A percentile compares a stretch with the other conserved stretches of the same genome.
These are phyloP conservation scores for Platerodrilus igneus DNA, from an alignment of 2,888 invertebrate genomes.

Conservation along the genomic window DNA sequence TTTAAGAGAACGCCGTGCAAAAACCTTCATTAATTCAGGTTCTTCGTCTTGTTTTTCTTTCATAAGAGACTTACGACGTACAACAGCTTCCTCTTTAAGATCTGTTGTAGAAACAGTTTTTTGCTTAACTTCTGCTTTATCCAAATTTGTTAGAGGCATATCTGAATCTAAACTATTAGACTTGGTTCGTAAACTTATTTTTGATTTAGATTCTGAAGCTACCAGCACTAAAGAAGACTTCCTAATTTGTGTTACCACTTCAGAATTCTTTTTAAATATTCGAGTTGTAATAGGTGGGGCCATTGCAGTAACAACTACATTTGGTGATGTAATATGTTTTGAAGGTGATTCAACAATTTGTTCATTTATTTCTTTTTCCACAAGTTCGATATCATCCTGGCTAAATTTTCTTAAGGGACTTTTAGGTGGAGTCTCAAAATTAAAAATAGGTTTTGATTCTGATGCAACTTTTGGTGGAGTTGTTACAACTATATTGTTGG, in stretches of 20 bases:
- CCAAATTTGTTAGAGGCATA: constrained; percentile 37
- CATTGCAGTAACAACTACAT: constrained; percentile 29
- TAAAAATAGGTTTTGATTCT: constrained; percentile 35
- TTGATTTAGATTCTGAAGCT: constrained; percentile 34
- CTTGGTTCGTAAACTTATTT: constrained; percentile 53
- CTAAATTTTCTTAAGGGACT: constrained; percentile 46
- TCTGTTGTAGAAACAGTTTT: constrained; percentile 51
- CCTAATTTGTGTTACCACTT: constrained; percentile 16
- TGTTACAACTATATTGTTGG: constrained; percentile 61
- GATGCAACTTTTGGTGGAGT: constrained; percentile 43
- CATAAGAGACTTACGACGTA: constrained; percentile 55
- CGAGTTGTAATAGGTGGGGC: constrained; percentile 21
- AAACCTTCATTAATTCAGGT: constrained; percentile 77
- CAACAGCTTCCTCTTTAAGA: constrained; percentile 46
- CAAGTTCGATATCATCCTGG: constrained; percentile 49
- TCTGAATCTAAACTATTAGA: constrained; percentile 52
- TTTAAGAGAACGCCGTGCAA: constrained; percentile 74
- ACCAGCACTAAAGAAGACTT: constrained; percentile 24
- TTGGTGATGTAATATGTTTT: constrained; percentile 24
- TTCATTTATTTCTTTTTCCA: constrained; percentile 38
- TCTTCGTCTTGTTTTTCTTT: constrained; percentile 58
- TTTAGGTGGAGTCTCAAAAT: constrained; percentile 31
- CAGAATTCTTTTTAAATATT: constrained; percentile 25
- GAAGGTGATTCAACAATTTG: constrained; percentile 31
- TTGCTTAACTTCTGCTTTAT: constrained; percentile 37